Conservation (phyloP, 1,140 invertebrate species). For the Drosophila lini region DNA sequence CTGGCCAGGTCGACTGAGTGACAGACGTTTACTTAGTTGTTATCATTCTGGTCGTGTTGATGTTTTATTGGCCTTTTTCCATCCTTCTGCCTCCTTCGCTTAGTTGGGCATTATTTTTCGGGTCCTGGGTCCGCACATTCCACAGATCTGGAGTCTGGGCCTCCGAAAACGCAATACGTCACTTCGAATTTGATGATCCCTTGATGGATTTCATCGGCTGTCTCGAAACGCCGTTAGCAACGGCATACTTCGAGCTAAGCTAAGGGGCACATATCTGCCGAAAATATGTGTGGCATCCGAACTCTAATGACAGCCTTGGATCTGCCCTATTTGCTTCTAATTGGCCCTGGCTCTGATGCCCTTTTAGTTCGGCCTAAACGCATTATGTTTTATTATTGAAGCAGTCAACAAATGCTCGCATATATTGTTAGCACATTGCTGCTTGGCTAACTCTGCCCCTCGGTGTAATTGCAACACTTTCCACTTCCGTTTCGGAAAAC, state of each 20-base stretch:
- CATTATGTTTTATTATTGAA: conserved; percentile 62
- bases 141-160: conserved; percentile 25
- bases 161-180: conserved; percentile 64
- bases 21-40: conserved; percentile 81
- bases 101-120: conserved; percentile 48
- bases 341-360: conserved; percentile 34
- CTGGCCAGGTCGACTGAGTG: conserved; percentile 72
- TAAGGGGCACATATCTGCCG: conserved; percentile 62
- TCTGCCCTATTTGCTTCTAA: conserved; percentile 72
- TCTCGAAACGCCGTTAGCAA: conserved; percentile 67
- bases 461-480: conserved; percentile 74
- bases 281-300: conserved; percentile 64
- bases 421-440: conserved; percentile 44
- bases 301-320: conserved; percentile 57
- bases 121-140: conserved; percentile 48
- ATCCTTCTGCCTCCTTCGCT: conserved; percentile 6
- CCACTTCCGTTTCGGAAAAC: conserved; percentile 66
- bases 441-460: conserved; percentile 49
- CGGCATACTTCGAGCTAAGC: conserved; percentile 64
- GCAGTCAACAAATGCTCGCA: conserved; percentile 34
- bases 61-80: conserved; percentile 70
- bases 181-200: conserved; percentile 73
- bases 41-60: conserved; percentile 80
- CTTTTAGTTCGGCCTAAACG: conserved; percentile 69
- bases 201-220: conserved; percentile 70